Percentiles rank a stretch among this genome's conserved stretches.
Conservation (phyloP, 2,113 vertebrate genomes). For the Lampris incognitus region DNA sequence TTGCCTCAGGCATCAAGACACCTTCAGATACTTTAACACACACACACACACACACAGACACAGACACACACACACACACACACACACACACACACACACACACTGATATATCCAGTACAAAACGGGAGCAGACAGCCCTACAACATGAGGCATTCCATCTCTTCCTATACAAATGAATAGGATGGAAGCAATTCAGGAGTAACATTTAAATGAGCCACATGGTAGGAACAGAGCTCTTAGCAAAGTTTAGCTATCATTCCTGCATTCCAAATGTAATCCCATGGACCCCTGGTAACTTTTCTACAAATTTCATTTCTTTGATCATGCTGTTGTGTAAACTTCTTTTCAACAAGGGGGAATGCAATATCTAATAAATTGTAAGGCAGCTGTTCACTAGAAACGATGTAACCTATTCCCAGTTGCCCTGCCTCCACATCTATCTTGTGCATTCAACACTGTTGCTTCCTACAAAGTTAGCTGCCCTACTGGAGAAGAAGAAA, state of each 20-base stretch:
- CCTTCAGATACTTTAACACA: slow-evolving; percentile 60
- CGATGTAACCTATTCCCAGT: slow-evolving; percentile 13
- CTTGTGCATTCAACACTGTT: slow-evolving; percentile 40
- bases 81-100: slow-evolving; percentile 50
- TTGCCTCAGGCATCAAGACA: slow-evolving; percentile 81
- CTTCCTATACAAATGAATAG: slow-evolving; percentile 34
- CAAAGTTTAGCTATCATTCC: slow-evolving; percentile 32
- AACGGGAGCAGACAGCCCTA: slow-evolving; percentile 66
- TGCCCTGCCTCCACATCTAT: slow-evolving; percentile 34
- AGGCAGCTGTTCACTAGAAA: slow-evolving; percentile 21
- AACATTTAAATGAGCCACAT: slow-evolving; percentile 62
- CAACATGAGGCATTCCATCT: slow-evolving; percentile 64
- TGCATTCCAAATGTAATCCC: slow-evolving; percentile 26
- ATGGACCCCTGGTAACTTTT: slow-evolving; percentile 12
- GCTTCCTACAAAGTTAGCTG: slow-evolving; percentile 24
- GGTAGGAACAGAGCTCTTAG: slow-evolving; percentile 39
- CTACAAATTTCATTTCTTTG: slow-evolving; percentile 22
- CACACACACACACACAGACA: slow-evolving; percentile 40
- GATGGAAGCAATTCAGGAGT: slow-evolving; percentile 45
- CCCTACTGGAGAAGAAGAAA: slow-evolving; percentile 5
- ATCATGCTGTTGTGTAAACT: slow-evolving; percentile 2
- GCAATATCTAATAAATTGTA: neutral
- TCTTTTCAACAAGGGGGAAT: slow-evolving; percentile 8
- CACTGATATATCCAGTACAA: slow-evolving; percentile 51
- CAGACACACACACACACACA: slow-evolving; percentile 36